Evolutionary conservation across 2,888 invertebrate genomes (phyloP), one percentile per base, ranked within the genome.

Genomic region (Elmis aenea): DNA sequence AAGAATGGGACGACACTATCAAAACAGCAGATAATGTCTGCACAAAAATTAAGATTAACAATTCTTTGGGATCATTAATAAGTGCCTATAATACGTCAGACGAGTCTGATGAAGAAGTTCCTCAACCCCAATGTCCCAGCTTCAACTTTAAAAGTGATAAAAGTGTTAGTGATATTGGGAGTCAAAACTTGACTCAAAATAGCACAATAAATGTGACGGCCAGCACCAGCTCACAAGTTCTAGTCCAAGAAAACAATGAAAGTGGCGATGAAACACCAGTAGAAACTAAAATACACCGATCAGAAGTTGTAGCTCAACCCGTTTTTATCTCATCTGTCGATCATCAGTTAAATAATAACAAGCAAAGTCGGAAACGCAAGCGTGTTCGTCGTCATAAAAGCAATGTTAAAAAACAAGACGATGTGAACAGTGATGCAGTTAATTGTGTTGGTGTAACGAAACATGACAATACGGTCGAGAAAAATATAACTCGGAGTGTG

Each of bases 11-110:
- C 12, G 35, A 46, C 25, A 21, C 38, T 5, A 22, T 30, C 20
- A 35, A 40, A n/a, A 33, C 20, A 3, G 13, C 11, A 6, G 22
- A 14, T 15, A 27, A 31, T 10, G 11, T 10, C 10, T 33, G 34
- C 23, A 25, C 8, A 20, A 36, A 45, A 21, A 44, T 58, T 4
- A 46, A 52, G 29, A 38, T 76, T 5, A 77, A 75, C 59, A 73
- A 71, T 48, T 76, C 77, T 8, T 59, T 80, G 42, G 71, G 73
- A 25, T 70, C 71, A 33, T 63, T 80, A 13, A 75, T 79, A 52
- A 70, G 71, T 51, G 71, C 75, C 34, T 80, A 79, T 66, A 70
- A 64, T 26, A 71, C 72, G 37, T 74, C 76, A 38, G 75, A 74
- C 57, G 74, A 74, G 26, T 55, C 54, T 33, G 61, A 62, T 29